Base-by-base conservation (phyloP, 2,113 vertebrate species). In the Hiodon alosoides region DNA sequence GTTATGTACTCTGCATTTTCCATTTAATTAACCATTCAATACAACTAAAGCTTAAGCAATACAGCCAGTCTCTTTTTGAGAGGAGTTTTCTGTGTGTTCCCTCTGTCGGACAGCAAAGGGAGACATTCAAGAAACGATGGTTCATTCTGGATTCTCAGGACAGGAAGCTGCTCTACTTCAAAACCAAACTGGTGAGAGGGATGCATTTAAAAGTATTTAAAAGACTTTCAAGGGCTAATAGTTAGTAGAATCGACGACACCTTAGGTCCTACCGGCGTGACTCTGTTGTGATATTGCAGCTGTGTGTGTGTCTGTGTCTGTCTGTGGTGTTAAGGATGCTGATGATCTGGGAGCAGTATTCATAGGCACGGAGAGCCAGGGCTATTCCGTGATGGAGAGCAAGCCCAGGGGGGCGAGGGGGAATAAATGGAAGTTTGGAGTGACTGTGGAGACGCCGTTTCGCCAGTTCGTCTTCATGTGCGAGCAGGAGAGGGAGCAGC, bases 111-210 rank as follows among this genome's bases (percentile, higher is more conserved):
- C 86, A 98, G 96, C 93, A 95, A 76, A 93, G 82, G 61, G 96
- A 98, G 80, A 72, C 88, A 62, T 98, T 98, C 85, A 96, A 91
- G 85, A 89, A 89, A 81, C 90, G 96, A 70, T 98, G 96, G 96
- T 98, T 97, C 59, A 86, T 90, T 80, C 85, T 98, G 87, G 96
- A 98, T 80, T 85, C 90, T 16, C 87, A 93, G 77, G 93, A 94
- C 70, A 93, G 95, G 79, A 95, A 89, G 69, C 86, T 98, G 75
- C 81, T 95, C 1, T 98, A 98, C 85, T 96, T 94, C 71, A 98
- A 95, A 91, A 89, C 90, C 31, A 86, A 88, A 0, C 83, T 98
- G 95, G 96, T 98, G 88, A 91, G 92, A 77, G 47, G 61, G 11
- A 59, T 57, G 66, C 4, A 2, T 51, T 72, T n/a, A 7, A 31